Percentiles rank a stretch among this genome's conserved stretches.
Evolutionary conservation across 1,140 invertebrate species (phyloP).

Genomic region (Meloidogyne hapla): DNA sequence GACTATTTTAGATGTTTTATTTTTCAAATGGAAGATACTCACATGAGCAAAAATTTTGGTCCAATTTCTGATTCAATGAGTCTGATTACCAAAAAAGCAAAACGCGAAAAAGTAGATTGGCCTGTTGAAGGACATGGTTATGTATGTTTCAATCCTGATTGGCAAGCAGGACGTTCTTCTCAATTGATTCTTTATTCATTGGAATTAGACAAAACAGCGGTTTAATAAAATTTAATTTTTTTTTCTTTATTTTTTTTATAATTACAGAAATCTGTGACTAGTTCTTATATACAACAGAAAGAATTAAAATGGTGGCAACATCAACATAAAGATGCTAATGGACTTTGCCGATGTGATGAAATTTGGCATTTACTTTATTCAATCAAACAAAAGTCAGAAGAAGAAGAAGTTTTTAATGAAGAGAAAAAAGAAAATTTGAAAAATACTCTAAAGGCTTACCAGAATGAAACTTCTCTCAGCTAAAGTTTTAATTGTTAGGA

Average conservation of each 20-base stretch:
- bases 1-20: not conserved
- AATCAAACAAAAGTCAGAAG: not conserved
- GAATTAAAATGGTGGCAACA: not conserved
- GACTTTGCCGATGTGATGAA: not conserved
- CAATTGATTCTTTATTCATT: not conserved
- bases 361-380: not conserved
- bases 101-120: not conserved
- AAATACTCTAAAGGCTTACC: not conserved
- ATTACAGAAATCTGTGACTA: not conserved
- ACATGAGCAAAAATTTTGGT: constrained; percentile 1
- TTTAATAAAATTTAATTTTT: not conserved
- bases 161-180: not conserved
- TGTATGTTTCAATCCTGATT: constrained; percentile 1
- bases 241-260: not conserved
- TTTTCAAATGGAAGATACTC: not conserved
- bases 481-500: not conserved
- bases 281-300: not conserved
- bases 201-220: not conserved
- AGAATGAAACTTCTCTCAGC: not conserved
- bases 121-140: not conserved
- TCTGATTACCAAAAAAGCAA: not conserved
- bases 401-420: not conserved
- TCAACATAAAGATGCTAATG: not conserved
- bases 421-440: not conserved
- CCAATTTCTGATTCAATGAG: constrained; percentile 2